Base-by-base conservation (phyloP, 64 coral and sea anemone genomes). In the Montipora cactus region DNA sequence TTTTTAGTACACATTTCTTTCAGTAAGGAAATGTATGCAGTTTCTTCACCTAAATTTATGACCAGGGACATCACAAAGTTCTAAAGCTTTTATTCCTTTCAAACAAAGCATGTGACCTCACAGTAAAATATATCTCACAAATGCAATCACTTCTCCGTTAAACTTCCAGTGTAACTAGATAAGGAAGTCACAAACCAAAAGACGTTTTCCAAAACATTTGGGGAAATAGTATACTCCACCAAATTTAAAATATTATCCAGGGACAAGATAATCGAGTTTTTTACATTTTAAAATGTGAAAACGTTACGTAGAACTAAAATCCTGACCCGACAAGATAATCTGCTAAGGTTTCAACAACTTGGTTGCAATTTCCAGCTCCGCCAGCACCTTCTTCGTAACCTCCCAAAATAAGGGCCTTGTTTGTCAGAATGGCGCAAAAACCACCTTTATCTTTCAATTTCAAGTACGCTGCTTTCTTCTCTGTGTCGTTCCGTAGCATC, bases 381-480 rank as follows among this genome's bases (percentile, higher is more conserved):
- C 95, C 96, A 70, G 93, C 93, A 11, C 77, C 18, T 67, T 97
- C 96, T 19, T 92, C 89, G 15, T 97, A 97, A 58, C 96, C 96
- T 70, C 96, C 96, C 28, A 97, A 12, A 79, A 97, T 52, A 57
- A 97, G 62, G 46, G 83, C 82, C 88, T 97, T 90, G 83, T 92
- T 92, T 5, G 96, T 97, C 51, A 95, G 77, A 47, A 93, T 95
- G 0, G 91, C 93, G 67, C 83, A 89, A 75, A 92, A 97, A 53
- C 96, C 96, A 22, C 96, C 96, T 59, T 97, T 95, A 0, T 97
- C 96, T 88, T 97, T 97, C 49, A 95, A 77, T 81, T 97, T 97
- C 57, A 97, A 46, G 84, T 97, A 97, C n/a, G 90, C 85, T 46
- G 78, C 91, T 77, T 97, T 94, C 74, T 79, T 47, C 2, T 96